Conservation (phyloP, 2,113 vertebrate genomes). For the Gavialis gangeticus region DNA sequence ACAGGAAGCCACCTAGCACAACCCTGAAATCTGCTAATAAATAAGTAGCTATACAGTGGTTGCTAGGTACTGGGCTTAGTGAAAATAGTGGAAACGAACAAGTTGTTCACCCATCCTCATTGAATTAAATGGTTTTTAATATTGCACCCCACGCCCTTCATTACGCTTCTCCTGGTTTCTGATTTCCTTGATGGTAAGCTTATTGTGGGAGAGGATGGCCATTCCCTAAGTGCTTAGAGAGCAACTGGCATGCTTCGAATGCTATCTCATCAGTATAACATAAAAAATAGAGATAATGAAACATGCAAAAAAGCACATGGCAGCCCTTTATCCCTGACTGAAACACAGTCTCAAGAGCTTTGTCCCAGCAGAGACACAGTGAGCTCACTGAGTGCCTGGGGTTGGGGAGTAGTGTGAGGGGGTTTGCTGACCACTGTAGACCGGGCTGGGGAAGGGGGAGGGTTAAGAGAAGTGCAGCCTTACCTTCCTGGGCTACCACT, state of each 20-base stretch:
- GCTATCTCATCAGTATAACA: neutral
- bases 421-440: no score
- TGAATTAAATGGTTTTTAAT: neutral
- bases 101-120: neutral
- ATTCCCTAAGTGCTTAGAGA: neutral
- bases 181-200: neutral
- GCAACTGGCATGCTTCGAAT: neutral
- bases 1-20: neutral
- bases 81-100: neutral
- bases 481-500: no score
- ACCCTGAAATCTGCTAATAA: neutral
- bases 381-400: no score
- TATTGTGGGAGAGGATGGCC: no score
- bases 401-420: no score
- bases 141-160: neutral
- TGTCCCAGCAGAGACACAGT: neutral
- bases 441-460: no score
- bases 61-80: neutral
- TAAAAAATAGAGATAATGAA: neutral
- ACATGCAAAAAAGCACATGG: neutral
- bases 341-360: neutral
- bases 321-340: neutral
- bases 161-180: neutral
- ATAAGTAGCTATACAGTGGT: neutral
- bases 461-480: no score